These are phyloP conservation scores for Calycopis cecrops DNA, from an alignment of 1,140 invertebrate genomes.

Conservation along the genomic window DNA sequence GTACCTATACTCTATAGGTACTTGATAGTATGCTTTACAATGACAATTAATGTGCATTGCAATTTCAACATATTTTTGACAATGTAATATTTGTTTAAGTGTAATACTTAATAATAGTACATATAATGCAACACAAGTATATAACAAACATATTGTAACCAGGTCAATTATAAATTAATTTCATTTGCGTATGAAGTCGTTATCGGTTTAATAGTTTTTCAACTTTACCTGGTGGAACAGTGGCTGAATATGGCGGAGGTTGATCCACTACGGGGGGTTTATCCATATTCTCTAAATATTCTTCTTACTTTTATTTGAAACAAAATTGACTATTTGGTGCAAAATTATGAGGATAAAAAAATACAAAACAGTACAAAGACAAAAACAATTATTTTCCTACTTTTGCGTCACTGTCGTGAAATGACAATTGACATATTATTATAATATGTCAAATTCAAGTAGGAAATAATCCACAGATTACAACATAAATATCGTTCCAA, in stretches of 20 bases:
- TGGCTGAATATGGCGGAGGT: conserved; percentile 54
- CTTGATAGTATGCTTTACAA: too few species aligned
- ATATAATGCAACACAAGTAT: too few species aligned
- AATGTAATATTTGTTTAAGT: too few species aligned
- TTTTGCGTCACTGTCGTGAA: neutral
- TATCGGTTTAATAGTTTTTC: neutral
- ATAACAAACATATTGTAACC: neutral
- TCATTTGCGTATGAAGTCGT: conserved; percentile 3
- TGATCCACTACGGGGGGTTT: conserved; percentile 54
- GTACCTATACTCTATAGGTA: too few species aligned
- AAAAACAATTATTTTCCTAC: neutral
- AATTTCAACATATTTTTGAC: too few species aligned
- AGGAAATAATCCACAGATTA: too few species aligned
- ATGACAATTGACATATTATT: too few species aligned
- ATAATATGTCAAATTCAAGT: too few species aligned
- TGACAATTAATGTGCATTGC: too few species aligned
- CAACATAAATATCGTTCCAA: too few species aligned
- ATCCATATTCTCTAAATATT: conserved; percentile 40
- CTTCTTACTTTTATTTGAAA: conserved; percentile 11
- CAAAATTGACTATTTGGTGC: conserved; percentile 1
- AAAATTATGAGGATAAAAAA: conserved; percentile 2
- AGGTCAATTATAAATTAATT: conserved; percentile 8
- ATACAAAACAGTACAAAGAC: neutral
- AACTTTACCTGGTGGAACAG: conserved; percentile 42
- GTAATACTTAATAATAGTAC: too few species aligned